Evolutionary conservation across 2,888 invertebrate genomes (phyloP).

Genomic region (Agapetus fuscipes): DNA sequence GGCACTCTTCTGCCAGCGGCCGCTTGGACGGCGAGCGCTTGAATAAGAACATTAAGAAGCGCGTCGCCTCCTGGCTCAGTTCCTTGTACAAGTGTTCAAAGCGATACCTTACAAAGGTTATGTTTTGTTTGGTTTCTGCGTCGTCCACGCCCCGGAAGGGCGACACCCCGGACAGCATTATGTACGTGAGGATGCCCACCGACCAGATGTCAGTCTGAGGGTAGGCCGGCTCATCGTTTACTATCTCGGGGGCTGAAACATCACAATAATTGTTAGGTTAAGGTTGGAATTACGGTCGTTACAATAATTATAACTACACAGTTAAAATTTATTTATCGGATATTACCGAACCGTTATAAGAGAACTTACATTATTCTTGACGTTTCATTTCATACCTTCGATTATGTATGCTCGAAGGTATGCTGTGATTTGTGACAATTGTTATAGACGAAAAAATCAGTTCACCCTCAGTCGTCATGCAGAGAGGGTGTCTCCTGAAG

Average conservation of each 20-base stretch:
- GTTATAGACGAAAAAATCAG: no score
- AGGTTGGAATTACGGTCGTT: no score
- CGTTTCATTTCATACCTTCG: conserved; percentile 4
- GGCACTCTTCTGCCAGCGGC: conserved; percentile 87
- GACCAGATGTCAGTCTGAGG: conserved; percentile 95
- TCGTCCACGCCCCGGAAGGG: conserved; percentile 81
- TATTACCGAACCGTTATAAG: no score
- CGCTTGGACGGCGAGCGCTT: conserved; percentile 93
- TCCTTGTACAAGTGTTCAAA: conserved; percentile 93
- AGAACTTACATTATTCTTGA: no score
- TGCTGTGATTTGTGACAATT: no score
- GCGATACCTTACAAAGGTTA: conserved; percentile 83
- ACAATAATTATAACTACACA: no score
- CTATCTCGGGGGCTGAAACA: conserved; percentile 72
- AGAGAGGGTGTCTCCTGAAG: no score
- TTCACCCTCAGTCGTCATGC: no score
- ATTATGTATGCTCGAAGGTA: no score
- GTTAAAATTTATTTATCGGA: no score
- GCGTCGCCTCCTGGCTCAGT: conserved; percentile 83
- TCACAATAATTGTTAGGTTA: no score
- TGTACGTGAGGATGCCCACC: conserved; percentile 83
- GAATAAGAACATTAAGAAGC: conserved; percentile 93
- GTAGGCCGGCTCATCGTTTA: conserved; percentile 78
- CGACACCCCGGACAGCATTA: conserved; percentile 84
- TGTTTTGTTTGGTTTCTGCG: conserved; percentile 83